A percentile compares a stretch with the other conserved stretches of the same genome.
Conservation (phyloP, 2,888 invertebrate species). For the Schrankia costaestrigalis region DNA sequence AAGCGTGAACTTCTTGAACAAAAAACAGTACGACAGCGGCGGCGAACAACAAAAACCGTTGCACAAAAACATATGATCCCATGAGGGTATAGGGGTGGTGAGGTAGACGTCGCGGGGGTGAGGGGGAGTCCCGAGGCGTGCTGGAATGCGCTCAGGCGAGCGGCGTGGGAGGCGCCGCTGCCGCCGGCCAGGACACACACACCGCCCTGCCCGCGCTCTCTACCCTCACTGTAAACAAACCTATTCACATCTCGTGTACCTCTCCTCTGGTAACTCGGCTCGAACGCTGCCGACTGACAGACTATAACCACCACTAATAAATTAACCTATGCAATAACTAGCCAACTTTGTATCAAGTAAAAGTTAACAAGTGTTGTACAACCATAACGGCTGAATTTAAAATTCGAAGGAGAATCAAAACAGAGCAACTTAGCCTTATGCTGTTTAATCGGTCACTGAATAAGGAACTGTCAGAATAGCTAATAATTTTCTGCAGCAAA, state of each 20-base stretch:
- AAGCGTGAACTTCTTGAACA: constrained; percentile 71
- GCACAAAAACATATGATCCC: constrained; percentile 81
- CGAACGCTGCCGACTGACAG: constrained; percentile 1
- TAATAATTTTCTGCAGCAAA: too few species aligned
- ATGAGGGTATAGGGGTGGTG: constrained; percentile 64
- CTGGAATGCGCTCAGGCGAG: constrained; percentile 78
- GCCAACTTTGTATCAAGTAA: too few species aligned
- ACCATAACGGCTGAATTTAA: too few species aligned
- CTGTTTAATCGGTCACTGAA: too few species aligned
- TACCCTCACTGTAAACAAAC: constrained; percentile 71
- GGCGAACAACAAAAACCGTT: constrained; percentile 81
- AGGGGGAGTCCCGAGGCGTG: constrained; percentile 71
- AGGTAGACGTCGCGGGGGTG: constrained; percentile 33
- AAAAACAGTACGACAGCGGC: constrained; percentile 72
- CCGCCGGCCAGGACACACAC: constrained; percentile 70
- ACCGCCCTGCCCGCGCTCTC: constrained; percentile 47
- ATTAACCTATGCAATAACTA: constrained; percentile 24
- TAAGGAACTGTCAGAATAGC: too few species aligned
- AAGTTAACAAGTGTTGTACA: too few species aligned
- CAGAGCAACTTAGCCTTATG: too few species aligned
- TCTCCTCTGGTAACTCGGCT: constrained; percentile 17
- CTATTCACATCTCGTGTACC: constrained; percentile 56
- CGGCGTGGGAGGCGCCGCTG: constrained; percentile 78
- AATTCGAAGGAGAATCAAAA: too few species aligned
- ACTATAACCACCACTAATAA: constrained; percentile 9